Evolutionary conservation across 2,888 invertebrate genomes (phyloP), one percentile per base, ranked within the genome.

Genomic region (Scelioninae gen. 2): DNA sequence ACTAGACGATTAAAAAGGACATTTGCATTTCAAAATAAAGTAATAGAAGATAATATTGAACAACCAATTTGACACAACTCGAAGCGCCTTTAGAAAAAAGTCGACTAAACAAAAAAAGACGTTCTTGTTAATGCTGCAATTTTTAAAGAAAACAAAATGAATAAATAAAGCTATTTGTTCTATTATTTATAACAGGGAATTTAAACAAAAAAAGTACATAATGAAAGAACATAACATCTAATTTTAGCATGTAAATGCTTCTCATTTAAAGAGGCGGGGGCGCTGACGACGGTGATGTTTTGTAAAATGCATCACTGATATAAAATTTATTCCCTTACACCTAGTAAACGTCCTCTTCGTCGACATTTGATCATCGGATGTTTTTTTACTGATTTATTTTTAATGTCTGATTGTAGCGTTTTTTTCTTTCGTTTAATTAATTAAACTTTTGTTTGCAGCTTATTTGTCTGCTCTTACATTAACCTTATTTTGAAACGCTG

Each of bases 291-390:
- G 80, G 77, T 76, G 78, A 81, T 80, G 81, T 37, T 45, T 55
- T 79, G 76, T 75, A 70, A 76, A 78, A 81, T 81, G 82, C 83
- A 83, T 78, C 84, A 81, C 82, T 81, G 84, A 83, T 85, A 85
- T 82, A 85, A 85, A 84, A 85, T 77, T 65, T 31, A 39, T 83
- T 83, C 81, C 81, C 84, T 84, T 83, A 84, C 76, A 78, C 53
- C 80, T 84, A 84, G 76, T 77, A 79, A 82, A 82, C 81, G 81
- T 82, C 79, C 81, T 79, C 73, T 79, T 69, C 73, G 75, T 77
- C 78, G 80, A 80, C 65, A 53, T 70, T 65, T 65, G 61, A 53
- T 70, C 25, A 15, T 18, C 39, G 31, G 35, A 18, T 53, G 15
- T 53, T 53, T 10, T n/a, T n/a, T n/a, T n/a, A n/a, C n/a, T n/a